Evolutionary conservation across 2,113 vertebrate genomes (phyloP).

Genomic region (Dromas ardeola): DNA sequence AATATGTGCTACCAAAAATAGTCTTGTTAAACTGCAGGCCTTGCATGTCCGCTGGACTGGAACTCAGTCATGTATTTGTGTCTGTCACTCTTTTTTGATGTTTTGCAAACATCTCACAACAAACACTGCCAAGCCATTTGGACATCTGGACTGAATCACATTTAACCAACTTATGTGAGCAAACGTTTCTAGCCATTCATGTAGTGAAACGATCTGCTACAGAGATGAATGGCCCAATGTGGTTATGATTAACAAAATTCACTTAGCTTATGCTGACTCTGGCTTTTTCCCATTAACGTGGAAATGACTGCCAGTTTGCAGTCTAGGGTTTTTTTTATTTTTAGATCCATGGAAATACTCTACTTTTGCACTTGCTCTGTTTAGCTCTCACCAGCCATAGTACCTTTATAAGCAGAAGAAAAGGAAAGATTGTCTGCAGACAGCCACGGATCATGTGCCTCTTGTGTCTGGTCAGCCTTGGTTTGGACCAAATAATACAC

Average conservation of each 20-base stretch:
- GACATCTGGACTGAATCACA: slow-evolving; percentile 43
- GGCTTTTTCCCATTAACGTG: neutral
- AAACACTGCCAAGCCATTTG: neutral
- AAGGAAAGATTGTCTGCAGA: neutral
- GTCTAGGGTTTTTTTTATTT: neutral
- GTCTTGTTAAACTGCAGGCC: neutral
- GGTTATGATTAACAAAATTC: slow-evolving; percentile 20
- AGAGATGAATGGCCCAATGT: neutral
- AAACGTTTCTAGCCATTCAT: slow-evolving; percentile 10
- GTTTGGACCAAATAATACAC: neutral
- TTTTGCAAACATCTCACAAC: slow-evolving; percentile 20
- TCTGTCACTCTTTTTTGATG: neutral
- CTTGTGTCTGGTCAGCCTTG: neutral
- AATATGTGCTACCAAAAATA: neutral
- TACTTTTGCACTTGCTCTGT: neutral
- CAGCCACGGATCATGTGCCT: accelerated
- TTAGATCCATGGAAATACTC: neutral
- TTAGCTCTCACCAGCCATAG: neutral
- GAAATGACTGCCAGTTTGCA: neutral
- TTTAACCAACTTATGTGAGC: slow-evolving; percentile 34
- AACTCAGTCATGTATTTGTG: neutral
- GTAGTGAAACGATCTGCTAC: neutral
- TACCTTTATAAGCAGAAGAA: neutral
- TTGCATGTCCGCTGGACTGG: neutral
- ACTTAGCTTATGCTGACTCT: neutral